Evolutionary conservation across 2,888 invertebrate species (phyloP).

Genomic region (Baronia brevicornis): DNA sequence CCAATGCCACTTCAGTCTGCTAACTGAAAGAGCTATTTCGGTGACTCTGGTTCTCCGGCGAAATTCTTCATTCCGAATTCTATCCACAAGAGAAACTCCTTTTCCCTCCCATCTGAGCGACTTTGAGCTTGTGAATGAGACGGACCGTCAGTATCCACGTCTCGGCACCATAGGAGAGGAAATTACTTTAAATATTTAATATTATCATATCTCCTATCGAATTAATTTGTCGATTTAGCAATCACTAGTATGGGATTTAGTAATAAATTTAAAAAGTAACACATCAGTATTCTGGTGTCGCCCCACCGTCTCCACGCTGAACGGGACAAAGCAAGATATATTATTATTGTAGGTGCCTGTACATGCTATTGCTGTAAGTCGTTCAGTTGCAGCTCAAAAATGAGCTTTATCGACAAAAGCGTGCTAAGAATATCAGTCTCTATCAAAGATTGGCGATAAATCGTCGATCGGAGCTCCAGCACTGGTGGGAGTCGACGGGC

Average conservation of each 20-base stretch:
- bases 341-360: slow-evolving; percentile 33
- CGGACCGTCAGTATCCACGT: no score
- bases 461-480: slow-evolving; percentile 11
- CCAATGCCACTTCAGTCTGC: no score
- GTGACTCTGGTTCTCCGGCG: no score
- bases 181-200: not conserved
- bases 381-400: slow-evolving; percentile 17
- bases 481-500: slow-evolving; percentile 13
- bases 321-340: slow-evolving; percentile 68
- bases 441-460: slow-evolving; percentile 13
- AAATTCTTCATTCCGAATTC: no score
- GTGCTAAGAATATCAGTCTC: slow-evolving; percentile 15
- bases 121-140: no score
- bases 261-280: slow-evolving; percentile 69
- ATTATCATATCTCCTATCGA: slow-evolving; percentile 14
- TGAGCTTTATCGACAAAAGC: slow-evolving; percentile 11
- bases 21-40: no score
- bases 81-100: no score
- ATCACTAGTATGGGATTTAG: slow-evolving; percentile 34
- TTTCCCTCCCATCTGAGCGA: no score
- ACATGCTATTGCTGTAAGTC: slow-evolving; percentile 29
- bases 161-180: no score
- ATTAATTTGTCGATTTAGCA: slow-evolving; percentile 16
- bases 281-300: slow-evolving; percentile 66
- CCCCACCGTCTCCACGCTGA: slow-evolving; percentile 51